These are phyloP conservation scores for Todiramphus chloris DNA, from an alignment of 2,113 vertebrate species.

Conservation along the genomic window DNA sequence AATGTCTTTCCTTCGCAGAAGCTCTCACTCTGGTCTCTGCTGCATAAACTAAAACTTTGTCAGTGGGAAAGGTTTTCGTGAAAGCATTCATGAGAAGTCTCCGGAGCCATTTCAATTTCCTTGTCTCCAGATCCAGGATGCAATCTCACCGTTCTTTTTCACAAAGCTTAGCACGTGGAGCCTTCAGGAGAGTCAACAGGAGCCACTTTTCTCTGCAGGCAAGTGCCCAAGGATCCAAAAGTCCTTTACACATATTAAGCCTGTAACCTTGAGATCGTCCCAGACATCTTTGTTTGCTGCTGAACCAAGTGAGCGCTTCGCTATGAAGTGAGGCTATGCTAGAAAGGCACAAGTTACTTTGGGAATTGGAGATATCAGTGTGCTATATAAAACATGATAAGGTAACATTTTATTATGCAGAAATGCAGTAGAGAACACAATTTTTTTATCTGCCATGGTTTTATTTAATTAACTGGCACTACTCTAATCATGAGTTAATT, in stretches of 20 bases:
- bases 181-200: not conserved
- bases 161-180: fast-evolving
- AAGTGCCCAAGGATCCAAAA: not conserved
- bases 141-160: not conserved
- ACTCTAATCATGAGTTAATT: not conserved
- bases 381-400: fast-evolving
- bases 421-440: not conserved
- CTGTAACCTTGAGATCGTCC: not conserved
- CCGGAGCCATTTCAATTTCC: not conserved
- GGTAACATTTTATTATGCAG: not conserved
- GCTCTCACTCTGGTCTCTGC: not conserved
- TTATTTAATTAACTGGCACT: not conserved
- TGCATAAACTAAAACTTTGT: not conserved
- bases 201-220: not conserved
- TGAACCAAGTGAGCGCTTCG: not conserved
- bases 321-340: not conserved
- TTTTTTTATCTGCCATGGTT: not conserved
- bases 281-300: not conserved
- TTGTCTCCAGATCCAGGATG: not conserved
- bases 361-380: fast-evolving
- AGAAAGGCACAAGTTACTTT: not conserved
- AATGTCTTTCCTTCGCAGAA: not conserved
- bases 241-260: not conserved
- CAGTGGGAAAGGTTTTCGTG: not conserved
- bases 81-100: not conserved